Percentiles rank a stretch among this genome's conserved stretches.
These are phyloP conservation scores for Heteromormyrus szaboi DNA, from an alignment of 2,797 vertebrate species.

Conservation along the genomic window DNA sequence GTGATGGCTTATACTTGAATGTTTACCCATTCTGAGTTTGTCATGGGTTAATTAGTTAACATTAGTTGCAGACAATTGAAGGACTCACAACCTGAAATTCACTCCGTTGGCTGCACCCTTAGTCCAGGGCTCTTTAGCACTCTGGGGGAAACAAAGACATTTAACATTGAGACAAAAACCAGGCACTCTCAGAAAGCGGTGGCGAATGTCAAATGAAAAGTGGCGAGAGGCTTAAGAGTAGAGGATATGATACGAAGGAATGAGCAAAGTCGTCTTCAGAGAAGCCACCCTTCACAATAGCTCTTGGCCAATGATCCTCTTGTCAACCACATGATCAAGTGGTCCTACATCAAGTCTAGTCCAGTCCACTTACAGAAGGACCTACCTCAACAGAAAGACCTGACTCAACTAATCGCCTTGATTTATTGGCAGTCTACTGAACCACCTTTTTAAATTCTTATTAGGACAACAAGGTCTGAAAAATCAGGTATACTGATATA, in stretches of 20 bases:
- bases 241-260: constrained; percentile 49
- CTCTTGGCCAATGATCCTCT: background rate
- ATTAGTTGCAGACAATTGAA: constrained; percentile 76
- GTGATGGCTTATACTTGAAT: constrained; percentile 82
- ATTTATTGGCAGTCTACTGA: background rate
- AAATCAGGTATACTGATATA: background rate
- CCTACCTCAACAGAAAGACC: background rate
- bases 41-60: constrained; percentile 79
- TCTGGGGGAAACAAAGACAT: constrained; percentile 99
- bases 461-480: background rate
- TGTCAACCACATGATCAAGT: background rate
- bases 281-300: constrained; percentile 54
- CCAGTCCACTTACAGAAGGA: background rate
- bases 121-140: constrained; percentile 98
- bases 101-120: constrained; percentile 98
- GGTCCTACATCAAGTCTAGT: background rate
- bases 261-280: constrained; percentile 46
- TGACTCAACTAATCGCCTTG: background rate
- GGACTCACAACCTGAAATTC: constrained; percentile 99
- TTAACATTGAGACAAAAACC: constrained; percentile 85
- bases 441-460: background rate
- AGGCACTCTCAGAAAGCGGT: constrained; percentile 52
- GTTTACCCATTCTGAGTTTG: constrained; percentile 84
- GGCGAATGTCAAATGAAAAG: constrained; percentile 53
- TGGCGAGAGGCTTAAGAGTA: constrained; percentile 14